These are phyloP conservation scores for Mylabris phalerata DNA, from an alignment of 1,140 invertebrate species.

Conservation along the genomic window DNA sequence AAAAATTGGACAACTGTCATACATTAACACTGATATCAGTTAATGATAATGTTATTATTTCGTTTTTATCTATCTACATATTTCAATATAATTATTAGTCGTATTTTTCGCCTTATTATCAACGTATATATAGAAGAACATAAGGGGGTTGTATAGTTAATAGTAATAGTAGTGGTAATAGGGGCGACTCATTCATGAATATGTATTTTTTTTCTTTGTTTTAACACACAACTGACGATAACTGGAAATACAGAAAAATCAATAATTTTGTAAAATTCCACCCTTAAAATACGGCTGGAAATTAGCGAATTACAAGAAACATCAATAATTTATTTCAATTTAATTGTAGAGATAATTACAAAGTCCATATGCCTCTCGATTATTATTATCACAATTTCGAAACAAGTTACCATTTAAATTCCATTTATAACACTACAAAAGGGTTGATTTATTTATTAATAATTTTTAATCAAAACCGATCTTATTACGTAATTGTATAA, in stretches of 20 bases:
- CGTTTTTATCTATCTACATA: constrained; percentile 1
- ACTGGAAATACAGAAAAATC: neutral
- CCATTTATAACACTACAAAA: too few species aligned
- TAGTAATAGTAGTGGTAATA: too few species aligned
- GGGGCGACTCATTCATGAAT: constrained; percentile 11
- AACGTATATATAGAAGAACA: neutral
- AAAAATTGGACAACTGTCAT: constrained; percentile 34
- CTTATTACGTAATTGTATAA: too few species aligned
- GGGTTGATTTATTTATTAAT: too few species aligned
- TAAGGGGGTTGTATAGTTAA: too few species aligned
- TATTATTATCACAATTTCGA: constrained; percentile 1
- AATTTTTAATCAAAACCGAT: too few species aligned
- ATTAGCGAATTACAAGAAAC: neutral
- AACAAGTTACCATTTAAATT: too few species aligned
- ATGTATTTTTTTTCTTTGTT: constrained; percentile 9
- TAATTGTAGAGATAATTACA: constrained; percentile 7
- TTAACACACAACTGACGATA: neutral
- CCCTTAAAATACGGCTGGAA: too few species aligned
- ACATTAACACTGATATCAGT: constrained; percentile 34
- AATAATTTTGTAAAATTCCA: neutral
- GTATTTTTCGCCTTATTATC: constrained; percentile 20
- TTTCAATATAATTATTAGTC: constrained; percentile 27
- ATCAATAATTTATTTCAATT: neutral
- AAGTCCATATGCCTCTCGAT: constrained; percentile 10
- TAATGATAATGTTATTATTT: constrained; percentile 19